phyloP scores from a whole-genome alignment of 2,888 invertebrate genomes.

The Liodrosophila aerea region DNA sequence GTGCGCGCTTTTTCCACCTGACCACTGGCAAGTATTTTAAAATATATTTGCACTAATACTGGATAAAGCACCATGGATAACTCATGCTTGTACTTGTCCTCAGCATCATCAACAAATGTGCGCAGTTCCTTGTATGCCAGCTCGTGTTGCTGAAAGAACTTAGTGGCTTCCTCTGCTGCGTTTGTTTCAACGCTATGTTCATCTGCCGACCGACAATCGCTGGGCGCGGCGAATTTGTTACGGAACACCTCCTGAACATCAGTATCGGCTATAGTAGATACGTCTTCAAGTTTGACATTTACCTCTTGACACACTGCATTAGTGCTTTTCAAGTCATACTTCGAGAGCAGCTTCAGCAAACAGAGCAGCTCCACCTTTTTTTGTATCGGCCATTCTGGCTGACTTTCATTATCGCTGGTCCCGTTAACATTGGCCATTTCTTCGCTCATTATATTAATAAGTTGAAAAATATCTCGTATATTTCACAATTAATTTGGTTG shows the following conservation, averaged over 20 bases:
- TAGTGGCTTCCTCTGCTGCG: slow-evolving; percentile 40
- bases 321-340: slow-evolving; percentile 92
- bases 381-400: slow-evolving; percentile 1
- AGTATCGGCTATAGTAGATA: slow-evolving; percentile 87
- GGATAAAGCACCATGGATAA: slow-evolving; percentile 95
- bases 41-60: slow-evolving; percentile 97
- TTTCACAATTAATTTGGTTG: slow-evolving; percentile 37
- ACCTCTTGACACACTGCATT: slow-evolving; percentile 94
- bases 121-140: slow-evolving; percentile 93
- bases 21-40: slow-evolving; percentile 94
- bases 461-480: slow-evolving; percentile 8
- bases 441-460: slow-evolving; percentile 38
- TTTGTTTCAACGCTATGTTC: slow-evolving; percentile 18
- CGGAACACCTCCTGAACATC: slow-evolving; percentile 89
- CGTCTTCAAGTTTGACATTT: slow-evolving; percentile 87
- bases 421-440: slow-evolving; percentile 60
- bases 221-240: slow-evolving; percentile 86
- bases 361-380: slow-evolving; percentile 87
- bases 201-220: not conserved
- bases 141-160: slow-evolving; percentile 88
- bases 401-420: slow-evolving; percentile 36
- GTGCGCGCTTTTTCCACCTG: slow-evolving; percentile 92
- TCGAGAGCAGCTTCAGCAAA: slow-evolving; percentile 92
- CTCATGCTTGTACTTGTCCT: slow-evolving; percentile 98
- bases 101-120: slow-evolving; percentile 93